Conservation (phyloP, 2,888 invertebrate species). For the Acronicta psi region DNA sequence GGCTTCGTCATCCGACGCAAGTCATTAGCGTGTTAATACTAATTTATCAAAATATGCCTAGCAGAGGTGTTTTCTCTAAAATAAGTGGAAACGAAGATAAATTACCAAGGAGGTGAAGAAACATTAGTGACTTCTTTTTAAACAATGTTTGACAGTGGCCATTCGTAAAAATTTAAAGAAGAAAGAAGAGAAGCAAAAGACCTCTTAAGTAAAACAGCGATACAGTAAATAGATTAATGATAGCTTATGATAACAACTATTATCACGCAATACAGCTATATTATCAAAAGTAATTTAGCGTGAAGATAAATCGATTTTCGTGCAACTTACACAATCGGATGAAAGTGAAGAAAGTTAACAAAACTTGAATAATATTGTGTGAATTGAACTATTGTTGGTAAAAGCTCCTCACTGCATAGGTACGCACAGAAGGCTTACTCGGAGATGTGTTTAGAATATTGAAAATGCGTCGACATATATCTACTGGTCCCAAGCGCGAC, state of each 20-base stretch:
- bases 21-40: constrained; percentile 20
- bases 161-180: no score
- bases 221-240: no score
- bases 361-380: constrained; percentile 57
- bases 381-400: constrained; percentile 41
- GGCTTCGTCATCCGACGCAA: constrained; percentile 6
- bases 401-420: background rate
- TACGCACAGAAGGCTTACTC: constrained; percentile 20
- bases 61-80: constrained; percentile 28
- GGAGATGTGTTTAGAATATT: background rate
- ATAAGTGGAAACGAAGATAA: background rate
- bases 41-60: constrained; percentile 31
- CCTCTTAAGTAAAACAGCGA: no score
- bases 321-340: constrained; percentile 42
- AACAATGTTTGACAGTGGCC: no score
- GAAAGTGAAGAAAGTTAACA: constrained; percentile 57
- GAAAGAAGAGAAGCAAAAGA: no score
- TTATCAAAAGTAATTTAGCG: constrained; percentile 8
- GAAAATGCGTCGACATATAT: no score
- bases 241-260: background rate
- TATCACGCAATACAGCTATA: background rate
- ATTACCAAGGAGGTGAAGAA: background rate
- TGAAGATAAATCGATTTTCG: constrained; percentile 34
- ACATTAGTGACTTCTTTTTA: background rate
- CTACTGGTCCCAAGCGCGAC: no score